Evolutionary conservation across 1,140 invertebrate genomes (phyloP), one percentile per base, ranked within the genome.

Genomic region (Drosophila ercepeae): DNA sequence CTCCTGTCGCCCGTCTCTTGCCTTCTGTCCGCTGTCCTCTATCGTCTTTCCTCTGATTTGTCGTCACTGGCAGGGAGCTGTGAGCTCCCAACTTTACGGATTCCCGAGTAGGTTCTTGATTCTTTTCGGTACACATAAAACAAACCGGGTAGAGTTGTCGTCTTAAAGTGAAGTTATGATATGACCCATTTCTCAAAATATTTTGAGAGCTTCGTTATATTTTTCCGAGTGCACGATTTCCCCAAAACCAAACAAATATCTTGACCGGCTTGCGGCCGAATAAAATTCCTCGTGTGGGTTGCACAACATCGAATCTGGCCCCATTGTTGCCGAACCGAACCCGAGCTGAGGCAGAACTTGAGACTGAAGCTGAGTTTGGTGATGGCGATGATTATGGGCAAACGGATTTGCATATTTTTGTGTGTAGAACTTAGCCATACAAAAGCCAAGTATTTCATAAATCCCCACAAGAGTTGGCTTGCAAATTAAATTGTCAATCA

Each of bases 401-500:
- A 82, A 59, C 42, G 70, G 77, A 86, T 86, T 86, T 86, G 82
- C 82, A 86, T 86, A 88, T 86, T 82, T 88, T 74, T 51, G 51
- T 60, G 58, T 65, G 71, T 48, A 74, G 42, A 57, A 70, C 72
- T 59, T 57, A 54, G 39, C 54, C 70, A 76, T 54, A 81, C 75
- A 78, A 59, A 59, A 60, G 63, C 60, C 61, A 58, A 78, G 61
- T 78, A 88, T 86, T 88, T 75, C 60, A 70, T 82, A 86, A 88
- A 81, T 88, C 72, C 78, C 63, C 69, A 60, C 82, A 88, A 73
- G 65, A 84, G 76, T 46, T 57, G 51, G 39, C 65, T 84, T 77
- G 65, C 74, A 89, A 89, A 89, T 89, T 89, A 89, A 89, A 89
- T 89, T 89, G 84, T 89, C 84, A 89, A 86, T 89, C 84, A 89